Percentiles rank a stretch among this genome's conserved stretches.
phyloP scores from a whole-genome alignment of 2,113 vertebrate species.

The Hippocampus guttulatus region DNA sequence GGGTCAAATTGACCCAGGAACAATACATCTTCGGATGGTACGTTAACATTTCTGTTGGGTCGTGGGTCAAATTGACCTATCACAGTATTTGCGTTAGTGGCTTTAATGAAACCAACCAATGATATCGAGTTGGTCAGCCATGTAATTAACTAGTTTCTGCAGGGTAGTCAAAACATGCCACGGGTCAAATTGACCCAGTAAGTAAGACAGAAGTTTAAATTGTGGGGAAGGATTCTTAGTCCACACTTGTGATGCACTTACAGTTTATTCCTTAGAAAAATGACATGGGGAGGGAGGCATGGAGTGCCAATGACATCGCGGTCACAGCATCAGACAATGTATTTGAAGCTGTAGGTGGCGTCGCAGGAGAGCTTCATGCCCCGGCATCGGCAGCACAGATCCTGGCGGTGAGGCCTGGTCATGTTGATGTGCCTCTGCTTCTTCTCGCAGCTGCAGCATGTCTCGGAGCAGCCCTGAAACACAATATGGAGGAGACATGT shows the following conservation, averaged over 20 bases:
- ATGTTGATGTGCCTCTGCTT: slow-evolving; percentile 88
- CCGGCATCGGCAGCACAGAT: slow-evolving; percentile 89
- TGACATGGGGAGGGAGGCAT: not conserved
- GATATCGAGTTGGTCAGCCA: too few species aligned
- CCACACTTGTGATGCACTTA: slow-evolving; percentile 41
- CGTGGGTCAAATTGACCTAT: too few species aligned
- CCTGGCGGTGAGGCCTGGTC: slow-evolving; percentile 86
- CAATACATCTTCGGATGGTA: too few species aligned
- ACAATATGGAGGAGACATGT: not conserved
- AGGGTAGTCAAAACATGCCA: too few species aligned
- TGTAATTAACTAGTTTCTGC: too few species aligned
- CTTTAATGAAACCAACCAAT: too few species aligned
- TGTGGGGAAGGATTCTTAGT: not conserved
- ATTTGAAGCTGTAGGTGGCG: slow-evolving; percentile 88
- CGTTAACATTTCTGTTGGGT: too few species aligned
- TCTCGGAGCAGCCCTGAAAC: slow-evolving; percentile 80
- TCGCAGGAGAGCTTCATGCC: slow-evolving; percentile 88
- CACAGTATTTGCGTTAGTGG: too few species aligned
- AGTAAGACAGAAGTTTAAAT: not conserved
- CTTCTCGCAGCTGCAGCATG: slow-evolving; percentile 81
- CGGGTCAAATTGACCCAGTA: not conserved
- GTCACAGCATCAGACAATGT: slow-evolving; percentile 73
- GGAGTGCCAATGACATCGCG: not conserved
- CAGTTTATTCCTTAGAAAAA: slow-evolving; percentile 53
- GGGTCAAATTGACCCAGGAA: too few species aligned